Evolutionary conservation across 1,140 invertebrate species (phyloP), one percentile per base, ranked within the genome.

Genomic region (Trissolcus basalis): DNA sequence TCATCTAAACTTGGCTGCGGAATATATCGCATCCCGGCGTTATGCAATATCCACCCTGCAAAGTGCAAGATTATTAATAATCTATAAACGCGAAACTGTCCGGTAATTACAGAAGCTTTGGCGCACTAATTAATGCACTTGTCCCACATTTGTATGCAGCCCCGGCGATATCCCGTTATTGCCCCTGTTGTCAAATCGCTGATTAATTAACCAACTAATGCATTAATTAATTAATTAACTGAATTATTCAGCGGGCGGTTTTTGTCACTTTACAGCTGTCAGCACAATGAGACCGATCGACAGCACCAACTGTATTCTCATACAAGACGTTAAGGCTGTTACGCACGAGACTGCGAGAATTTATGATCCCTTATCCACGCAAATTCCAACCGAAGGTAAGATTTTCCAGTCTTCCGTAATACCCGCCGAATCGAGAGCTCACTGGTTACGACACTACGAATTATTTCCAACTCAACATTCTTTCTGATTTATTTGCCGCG

Each of bases 311-410:
- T 96, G 95, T 88, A 95, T 96, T 84, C 89, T 96, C 85, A 94
- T 96, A 79, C 94, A 96, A 91, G 95, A 96, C 89, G 93, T 95
- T 60, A 96, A 96, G 89, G 93, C 94, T 79, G 93, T 95, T 72
- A 95, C 94, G 70, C 93, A 95, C 82, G 93, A 94, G 87, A 85
- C 86, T 77, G 92, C 93, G 85, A 92, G 93, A 83, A 90, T 92
- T 71, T 91, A 92, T 85, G 92, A 93, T 86, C 90, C 92, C 61
- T 90, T 93, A 86, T 93, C 92, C 45, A 93, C 93, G 58, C 92
- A 92, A 85, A 90, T 92, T 76, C 93, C 93, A 16, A 94, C 93
- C 16, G 93, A 94, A 91, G 93, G 93, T 93, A 90, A 88, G 78
- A 27, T 27, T 75, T 75, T 4, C 36, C 9, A 32, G 45, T 54